Base-by-base conservation (phyloP, 2,113 vertebrate species). In the Penelope pileata region DNA sequence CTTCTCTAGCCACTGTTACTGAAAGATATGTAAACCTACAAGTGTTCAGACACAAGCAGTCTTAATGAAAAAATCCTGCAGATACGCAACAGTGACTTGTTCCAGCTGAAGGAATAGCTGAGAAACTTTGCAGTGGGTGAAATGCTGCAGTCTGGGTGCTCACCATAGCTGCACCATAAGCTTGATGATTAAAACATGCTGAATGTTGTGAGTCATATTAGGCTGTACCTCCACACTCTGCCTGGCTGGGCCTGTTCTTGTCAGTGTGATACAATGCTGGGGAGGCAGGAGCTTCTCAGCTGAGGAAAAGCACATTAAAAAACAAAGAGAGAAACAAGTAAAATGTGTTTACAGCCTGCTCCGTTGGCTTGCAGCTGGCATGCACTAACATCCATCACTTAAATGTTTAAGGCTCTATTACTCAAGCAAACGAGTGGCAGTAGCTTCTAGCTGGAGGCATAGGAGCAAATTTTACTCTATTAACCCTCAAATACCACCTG, bases 281-380 rank as follows among this genome's bases (percentile, higher is more conserved):
- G 79, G 51, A 83, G 48, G 34, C 1, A 0, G 56, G 24, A 93
- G 36, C 5, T 32, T 68, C 66, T 68, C 86, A 8, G 62, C 73
- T 83, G 88, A 86, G 93, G 48, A 74, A 93, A 90, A 86, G 47
- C 26, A 4, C 78, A 83, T 84, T 94, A 72, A 93, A 80, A 96
- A 94, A 76, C 74, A 95, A 78, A 89, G 70, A 70, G 29, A 83
- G 72, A 83, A 93, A 83, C 0, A 21, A 88, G 67, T 64, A 60
- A 95, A 96, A 94, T 90, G 91, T 96, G 90, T 90, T 95, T 96
- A 96, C 90, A 93, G 88, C 73, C 76, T 83, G 68, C 80, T 95
- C 51, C 88, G 76, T 68, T 94, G 86, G 68, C 78, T 96, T 94
- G 90, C 94, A 95, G 73, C 91, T 96, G 85, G 85, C 83, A 72